Conservation (phyloP, 2,888 invertebrate species). For the Pachymerium ferrugineum region DNA sequence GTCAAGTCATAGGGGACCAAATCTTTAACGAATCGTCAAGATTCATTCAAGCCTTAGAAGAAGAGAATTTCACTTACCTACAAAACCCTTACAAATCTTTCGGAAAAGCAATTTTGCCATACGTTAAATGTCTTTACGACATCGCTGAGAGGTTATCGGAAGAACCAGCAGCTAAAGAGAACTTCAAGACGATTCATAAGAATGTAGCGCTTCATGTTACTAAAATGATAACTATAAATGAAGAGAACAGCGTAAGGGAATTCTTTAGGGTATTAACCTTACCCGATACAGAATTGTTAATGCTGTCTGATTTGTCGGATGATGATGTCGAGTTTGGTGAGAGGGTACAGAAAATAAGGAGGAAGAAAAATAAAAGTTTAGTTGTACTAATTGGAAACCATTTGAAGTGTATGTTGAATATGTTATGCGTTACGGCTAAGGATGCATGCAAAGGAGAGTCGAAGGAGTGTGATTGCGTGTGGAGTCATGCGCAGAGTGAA, state of each 20-base stretch:
- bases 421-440: background rate
- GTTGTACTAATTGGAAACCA: background rate
- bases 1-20: conserved; percentile 9
- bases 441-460: background rate
- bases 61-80: background rate
- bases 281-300: background rate
- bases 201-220: background rate
- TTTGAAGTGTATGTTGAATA: background rate
- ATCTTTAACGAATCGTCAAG: background rate
- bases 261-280: background rate
- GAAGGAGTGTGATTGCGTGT: background rate
- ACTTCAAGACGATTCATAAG: background rate
- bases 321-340: background rate
- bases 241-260: background rate
- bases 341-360: background rate
- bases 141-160: background rate
- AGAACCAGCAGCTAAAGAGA: background rate
- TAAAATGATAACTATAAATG: background rate
- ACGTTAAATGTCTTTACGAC: background rate
- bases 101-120: background rate
- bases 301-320: background rate
- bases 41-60: conserved; percentile 1
- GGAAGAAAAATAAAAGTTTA: background rate
- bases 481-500: background rate
- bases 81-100: background rate